These are phyloP conservation scores for Centropus bengalensis DNA, from an alignment of 2,113 vertebrate species.

Conservation along the genomic window DNA sequence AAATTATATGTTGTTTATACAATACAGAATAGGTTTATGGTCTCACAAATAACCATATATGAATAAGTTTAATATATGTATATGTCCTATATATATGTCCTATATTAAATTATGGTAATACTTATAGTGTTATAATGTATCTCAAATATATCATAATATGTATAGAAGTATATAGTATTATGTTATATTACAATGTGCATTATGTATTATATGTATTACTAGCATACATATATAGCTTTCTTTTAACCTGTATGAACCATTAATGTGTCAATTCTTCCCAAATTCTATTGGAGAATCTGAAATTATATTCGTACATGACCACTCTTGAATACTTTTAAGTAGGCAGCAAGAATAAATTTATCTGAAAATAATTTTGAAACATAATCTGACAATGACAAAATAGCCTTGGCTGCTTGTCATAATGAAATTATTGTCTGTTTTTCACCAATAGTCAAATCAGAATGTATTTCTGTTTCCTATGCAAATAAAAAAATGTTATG, in stretches of 20 bases:
- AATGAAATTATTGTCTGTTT: neutral
- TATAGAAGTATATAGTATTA: no score
- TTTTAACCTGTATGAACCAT: neutral
- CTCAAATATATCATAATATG: no score
- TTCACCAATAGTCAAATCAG: neutral
- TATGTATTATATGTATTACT: no score
- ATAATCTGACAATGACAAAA: neutral
- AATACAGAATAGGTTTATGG: no score
- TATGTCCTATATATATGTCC: no score
- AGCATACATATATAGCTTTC: neutral
- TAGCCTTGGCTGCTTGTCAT: neutral
- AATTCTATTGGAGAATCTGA: neutral
- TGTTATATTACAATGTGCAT: no score
- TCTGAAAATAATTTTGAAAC: neutral
- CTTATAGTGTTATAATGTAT: no score
- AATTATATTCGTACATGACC: neutral
- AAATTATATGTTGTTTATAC: no score
- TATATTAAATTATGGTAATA: no score
- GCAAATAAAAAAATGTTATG: neutral
- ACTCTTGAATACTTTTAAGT: neutral
- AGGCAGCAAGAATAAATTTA: neutral
- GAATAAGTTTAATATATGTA: no score
- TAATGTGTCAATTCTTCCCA: neutral
- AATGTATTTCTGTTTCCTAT: neutral
- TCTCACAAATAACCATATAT: no score